A percentile compares a stretch with the other conserved stretches of the same genome.
Conservation (phyloP, 2,797 vertebrate genomes). For the Gadopsis bispinosus region DNA sequence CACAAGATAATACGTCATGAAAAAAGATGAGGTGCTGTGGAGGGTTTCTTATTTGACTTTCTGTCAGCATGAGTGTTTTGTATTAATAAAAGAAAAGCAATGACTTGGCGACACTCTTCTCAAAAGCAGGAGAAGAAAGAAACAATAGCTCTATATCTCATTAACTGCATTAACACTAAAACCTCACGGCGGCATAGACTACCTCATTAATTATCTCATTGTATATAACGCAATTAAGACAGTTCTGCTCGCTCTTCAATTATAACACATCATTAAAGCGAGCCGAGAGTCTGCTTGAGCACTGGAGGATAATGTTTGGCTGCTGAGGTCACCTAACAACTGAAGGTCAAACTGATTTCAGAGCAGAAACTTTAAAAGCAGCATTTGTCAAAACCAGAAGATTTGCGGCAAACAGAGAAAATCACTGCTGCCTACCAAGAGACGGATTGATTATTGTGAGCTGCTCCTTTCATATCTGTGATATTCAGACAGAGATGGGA, state of each 20-base stretch:
- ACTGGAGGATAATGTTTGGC: not conserved
- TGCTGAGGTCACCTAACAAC: constrained; percentile 32
- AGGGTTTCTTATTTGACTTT: constrained; percentile 26
- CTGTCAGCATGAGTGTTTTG: constrained; percentile 16
- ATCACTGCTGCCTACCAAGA: not conserved
- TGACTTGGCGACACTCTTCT: not conserved
- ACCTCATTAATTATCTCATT: constrained; percentile 59
- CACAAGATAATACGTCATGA: constrained; percentile 50
- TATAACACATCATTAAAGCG: constrained; percentile 56
- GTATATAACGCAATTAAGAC: constrained; percentile 51
- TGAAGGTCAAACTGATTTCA: constrained; percentile 40
- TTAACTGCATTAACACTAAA: constrained; percentile 53
- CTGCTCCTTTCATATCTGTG: constrained; percentile 26
- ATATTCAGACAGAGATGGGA: constrained; percentile 13
- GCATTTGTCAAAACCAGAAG: constrained; percentile 6
- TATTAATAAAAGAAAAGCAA: constrained; percentile 35
- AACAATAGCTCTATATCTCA: constrained; percentile 40
- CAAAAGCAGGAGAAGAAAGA: constrained; percentile 18
- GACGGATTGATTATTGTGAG: constrained; percentile 12
- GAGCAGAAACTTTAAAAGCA: constrained; percentile 7
- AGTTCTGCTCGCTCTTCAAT: constrained; percentile 39
- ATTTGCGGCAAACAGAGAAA: constrained; percentile 5
- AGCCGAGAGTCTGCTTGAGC: constrained; percentile 13
- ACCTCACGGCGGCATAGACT: constrained; percentile 20
- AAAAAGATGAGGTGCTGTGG: constrained; percentile 52